These are phyloP conservation scores for Zelleria hepariella DNA, from an alignment of 2,888 invertebrate species.

Conservation along the genomic window DNA sequence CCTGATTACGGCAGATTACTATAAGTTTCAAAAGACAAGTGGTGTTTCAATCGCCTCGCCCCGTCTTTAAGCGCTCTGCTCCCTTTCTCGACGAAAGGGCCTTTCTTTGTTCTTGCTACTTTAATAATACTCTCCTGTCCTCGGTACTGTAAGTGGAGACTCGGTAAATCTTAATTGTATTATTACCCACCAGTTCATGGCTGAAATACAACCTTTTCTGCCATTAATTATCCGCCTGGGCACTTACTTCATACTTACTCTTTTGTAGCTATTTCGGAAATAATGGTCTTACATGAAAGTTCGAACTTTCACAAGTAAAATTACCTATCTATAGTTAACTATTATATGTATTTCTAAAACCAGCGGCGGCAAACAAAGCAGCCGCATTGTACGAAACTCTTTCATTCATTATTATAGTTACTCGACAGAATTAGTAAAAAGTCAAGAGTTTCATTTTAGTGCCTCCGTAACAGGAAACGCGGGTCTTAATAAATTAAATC, in stretches of 20 bases:
- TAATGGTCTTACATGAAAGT: neutral
- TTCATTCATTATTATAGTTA: conserved; percentile 25
- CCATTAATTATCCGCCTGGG: neutral
- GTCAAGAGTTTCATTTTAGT: conserved; percentile 16
- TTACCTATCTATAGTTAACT: neutral
- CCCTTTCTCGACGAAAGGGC: conserved; percentile 64
- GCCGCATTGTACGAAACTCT: conserved; percentile 2
- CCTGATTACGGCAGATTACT: conserved; percentile 64
- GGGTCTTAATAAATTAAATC: conserved; percentile 23
- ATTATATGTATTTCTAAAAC: neutral
- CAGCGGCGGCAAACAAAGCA: neutral
- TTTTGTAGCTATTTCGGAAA: neutral
- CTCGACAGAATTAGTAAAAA: conserved; percentile 23
- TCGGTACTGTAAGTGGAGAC: neutral
- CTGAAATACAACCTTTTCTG: neutral
- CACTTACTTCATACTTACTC: no score
- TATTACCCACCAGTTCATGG: neutral
- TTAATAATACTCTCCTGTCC: conserved; percentile 19
- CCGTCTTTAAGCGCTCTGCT: conserved; percentile 62
- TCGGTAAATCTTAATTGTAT: neutral
- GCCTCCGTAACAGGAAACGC: conserved; percentile 23
- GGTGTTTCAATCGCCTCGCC: conserved; percentile 42
- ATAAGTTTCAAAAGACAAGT: conserved; percentile 63
- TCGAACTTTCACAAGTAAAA: conserved; percentile 1
- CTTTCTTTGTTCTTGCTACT: conserved; percentile 59